Conservation (phyloP, 2,113 vertebrate species). For the Tachycineta bicolor region DNA sequence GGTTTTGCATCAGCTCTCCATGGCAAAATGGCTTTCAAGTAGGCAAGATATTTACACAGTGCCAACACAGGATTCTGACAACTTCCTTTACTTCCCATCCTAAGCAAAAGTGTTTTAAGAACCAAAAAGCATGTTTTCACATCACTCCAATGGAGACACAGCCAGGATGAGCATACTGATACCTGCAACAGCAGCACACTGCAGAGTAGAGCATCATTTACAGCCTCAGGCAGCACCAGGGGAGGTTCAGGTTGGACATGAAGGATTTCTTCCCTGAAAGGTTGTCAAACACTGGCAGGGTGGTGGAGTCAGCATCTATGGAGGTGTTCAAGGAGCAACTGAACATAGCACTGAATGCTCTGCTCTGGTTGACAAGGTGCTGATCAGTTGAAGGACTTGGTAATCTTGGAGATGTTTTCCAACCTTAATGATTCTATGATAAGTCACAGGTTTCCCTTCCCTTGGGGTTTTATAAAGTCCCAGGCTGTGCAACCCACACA, state of each 20-base stretch:
- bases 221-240: not conserved
- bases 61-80: too few relatives aligned
- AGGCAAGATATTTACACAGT: not conserved
- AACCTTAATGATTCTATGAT: not conserved
- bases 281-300: not conserved
- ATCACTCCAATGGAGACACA: not conserved
- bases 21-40: not conserved
- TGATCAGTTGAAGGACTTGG: not conserved
- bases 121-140: not conserved
- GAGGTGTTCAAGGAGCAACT: not conserved
- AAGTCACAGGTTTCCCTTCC: not conserved
- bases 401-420: not conserved
- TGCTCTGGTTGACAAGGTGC: not conserved
- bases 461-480: not conserved
- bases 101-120: not conserved
- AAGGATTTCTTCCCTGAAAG: not conserved
- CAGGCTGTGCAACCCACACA: too few relatives aligned
- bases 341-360: not conserved
- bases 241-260: not conserved
- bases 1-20: accelerated
- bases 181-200: not conserved
- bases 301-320: not conserved
- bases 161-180: not conserved
- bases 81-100: not conserved
- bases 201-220: not conserved